phyloP scores from a whole-genome alignment of 2,888 invertebrate species.

The Callyntrura sp. region DNA sequence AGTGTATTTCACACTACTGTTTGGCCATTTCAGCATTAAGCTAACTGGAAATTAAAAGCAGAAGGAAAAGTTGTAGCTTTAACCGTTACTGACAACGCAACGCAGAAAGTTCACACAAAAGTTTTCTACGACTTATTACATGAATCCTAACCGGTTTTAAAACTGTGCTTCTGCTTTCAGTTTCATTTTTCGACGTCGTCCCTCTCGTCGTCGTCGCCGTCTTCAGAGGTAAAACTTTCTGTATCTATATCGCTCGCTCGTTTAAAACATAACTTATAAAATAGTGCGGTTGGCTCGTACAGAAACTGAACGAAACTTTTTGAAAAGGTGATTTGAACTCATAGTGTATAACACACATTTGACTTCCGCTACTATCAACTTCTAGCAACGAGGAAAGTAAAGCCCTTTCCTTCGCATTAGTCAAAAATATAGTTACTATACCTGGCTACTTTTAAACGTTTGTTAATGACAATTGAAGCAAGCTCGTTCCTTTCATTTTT shows the following conservation, averaged over 20 bases:
- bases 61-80: conserved; percentile 19
- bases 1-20: conserved; percentile 39
- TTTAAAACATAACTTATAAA: background rate
- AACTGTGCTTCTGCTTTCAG: conserved; percentile 49
- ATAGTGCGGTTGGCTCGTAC: conserved; percentile 32
- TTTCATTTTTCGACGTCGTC: background rate
- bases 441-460: conserved; percentile 15
- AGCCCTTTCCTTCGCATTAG: conserved; percentile 41
- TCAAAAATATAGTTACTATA: conserved; percentile 46
- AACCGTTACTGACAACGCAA: conserved; percentile 35
- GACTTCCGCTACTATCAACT: background rate
- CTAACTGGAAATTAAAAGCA: conserved; percentile 45
- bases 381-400: background rate
- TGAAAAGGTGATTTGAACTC: conserved; percentile 16
- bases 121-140: background rate
- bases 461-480: conserved; percentile 32
- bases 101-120: conserved; percentile 3
- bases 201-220: background rate
- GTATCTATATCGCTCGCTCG: background rate
- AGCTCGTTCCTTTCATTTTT: conserved; percentile 29
- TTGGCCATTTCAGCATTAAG: conserved; percentile 12
- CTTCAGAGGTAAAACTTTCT: background rate
- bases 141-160: conserved; percentile 14
- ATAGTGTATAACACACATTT: background rate
- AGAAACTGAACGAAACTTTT: conserved; percentile 16